Percentiles rank a stretch among this genome's conserved stretches.
phyloP scores from a whole-genome alignment of 2,888 invertebrate species.

The Cerastis rubricosa region DNA sequence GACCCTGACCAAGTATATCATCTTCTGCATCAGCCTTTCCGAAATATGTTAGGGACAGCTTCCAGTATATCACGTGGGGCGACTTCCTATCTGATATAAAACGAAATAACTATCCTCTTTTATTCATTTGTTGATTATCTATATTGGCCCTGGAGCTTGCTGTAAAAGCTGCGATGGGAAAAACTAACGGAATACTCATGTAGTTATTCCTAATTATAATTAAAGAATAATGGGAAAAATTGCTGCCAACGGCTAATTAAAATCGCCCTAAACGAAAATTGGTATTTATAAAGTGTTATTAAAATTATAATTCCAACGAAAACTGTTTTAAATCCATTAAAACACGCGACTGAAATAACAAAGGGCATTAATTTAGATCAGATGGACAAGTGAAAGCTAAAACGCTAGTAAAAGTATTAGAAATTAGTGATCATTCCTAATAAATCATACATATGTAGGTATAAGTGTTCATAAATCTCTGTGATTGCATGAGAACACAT shows the following conservation, averaged over 20 bases:
- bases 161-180: not conserved
- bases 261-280: slow-evolving; percentile 23
- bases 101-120: not conserved
- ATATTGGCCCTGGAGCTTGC: too few relatives aligned
- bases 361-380: slow-evolving; percentile 38
- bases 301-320: slow-evolving; percentile 16
- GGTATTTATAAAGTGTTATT: not conserved
- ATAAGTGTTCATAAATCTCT: slow-evolving; percentile 50
- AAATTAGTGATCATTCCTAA: slow-evolving; percentile 65
- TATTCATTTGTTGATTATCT: not conserved
- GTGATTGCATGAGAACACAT: slow-evolving; percentile 51
- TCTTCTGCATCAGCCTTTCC: not conserved
- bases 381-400: slow-evolving; percentile 61
- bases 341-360: slow-evolving; percentile 50
- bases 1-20: not conserved
- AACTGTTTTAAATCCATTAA: slow-evolving; percentile 22
- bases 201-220: slow-evolving; percentile 5
- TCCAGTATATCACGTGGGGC: not conserved
- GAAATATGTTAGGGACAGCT: not conserved
- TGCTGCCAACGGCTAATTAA: slow-evolving; percentile 5
- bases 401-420: slow-evolving; percentile 56
- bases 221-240: slow-evolving; percentile 13
- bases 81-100: too few relatives aligned
- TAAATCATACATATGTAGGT: slow-evolving; percentile 61
- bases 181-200: slow-evolving; percentile 12